Percentiles rank a stretch among this genome's conserved stretches.
Conservation (phyloP, 2,797 vertebrate species). For the Bradypodion ventrale region DNA sequence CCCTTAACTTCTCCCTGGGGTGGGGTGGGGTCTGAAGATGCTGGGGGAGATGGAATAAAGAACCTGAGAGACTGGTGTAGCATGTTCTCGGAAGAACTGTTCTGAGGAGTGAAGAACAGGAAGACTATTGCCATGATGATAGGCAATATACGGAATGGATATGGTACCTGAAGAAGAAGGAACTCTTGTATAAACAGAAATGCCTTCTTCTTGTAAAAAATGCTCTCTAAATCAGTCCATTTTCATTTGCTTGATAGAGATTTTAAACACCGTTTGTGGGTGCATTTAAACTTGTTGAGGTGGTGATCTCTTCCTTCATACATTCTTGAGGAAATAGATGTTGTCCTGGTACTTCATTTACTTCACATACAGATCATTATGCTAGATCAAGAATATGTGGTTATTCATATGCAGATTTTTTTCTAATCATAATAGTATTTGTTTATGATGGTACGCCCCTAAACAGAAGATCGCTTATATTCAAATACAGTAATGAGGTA, state of each 20-base stretch:
- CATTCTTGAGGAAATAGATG: not conserved
- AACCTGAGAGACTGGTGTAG: no score
- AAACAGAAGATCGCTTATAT: not conserved
- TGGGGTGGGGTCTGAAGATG: no score
- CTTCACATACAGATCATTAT: not conserved
- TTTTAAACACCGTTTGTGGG: not conserved
- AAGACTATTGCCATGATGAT: no score
- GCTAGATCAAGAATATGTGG: not conserved
- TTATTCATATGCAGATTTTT: not conserved
- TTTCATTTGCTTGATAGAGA: not conserved
- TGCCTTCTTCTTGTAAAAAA: not conserved
- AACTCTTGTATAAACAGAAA: no score
- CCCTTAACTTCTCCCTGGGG: no score
- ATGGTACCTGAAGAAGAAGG: no score
- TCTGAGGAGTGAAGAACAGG: no score
- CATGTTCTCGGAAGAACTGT: no score
- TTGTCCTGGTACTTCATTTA: not conserved
- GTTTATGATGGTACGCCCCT: not conserved
- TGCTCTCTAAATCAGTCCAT: not conserved
- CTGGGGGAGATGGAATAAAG: no score
- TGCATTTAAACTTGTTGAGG: not conserved
- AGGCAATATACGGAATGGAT: no score
- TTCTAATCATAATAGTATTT: not conserved
- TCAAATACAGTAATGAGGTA: not conserved
- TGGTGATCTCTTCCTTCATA: no score